Conservation (phyloP, 2,797 vertebrate genomes). For the Argyrosomus regius region DNA sequence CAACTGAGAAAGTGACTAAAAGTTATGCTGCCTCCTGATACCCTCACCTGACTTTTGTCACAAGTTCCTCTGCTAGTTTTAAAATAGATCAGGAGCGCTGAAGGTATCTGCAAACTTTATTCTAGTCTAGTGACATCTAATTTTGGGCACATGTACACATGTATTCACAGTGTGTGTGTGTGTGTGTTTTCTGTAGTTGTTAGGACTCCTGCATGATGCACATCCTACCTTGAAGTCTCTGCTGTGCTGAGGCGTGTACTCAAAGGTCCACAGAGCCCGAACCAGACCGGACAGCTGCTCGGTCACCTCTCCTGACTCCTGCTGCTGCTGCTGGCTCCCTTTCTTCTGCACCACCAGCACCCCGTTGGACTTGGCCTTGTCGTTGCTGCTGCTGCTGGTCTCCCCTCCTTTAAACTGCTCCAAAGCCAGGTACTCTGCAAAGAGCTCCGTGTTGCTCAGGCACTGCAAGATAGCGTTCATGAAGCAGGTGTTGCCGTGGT, state of each 20-base stretch:
- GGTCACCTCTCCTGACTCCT: constrained; percentile 90
- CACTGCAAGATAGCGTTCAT: constrained; percentile 99
- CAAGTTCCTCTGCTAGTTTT: background rate
- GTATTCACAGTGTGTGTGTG: too few relatives aligned
- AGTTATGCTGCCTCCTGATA: background rate
- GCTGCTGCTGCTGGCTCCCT: constrained; percentile 60
- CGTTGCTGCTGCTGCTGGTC: constrained; percentile 63
- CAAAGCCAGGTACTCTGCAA: constrained; percentile 95
- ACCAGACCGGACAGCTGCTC: constrained; percentile 97
- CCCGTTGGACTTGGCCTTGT: constrained; percentile 84
- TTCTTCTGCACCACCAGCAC: constrained; percentile 82
- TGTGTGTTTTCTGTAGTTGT: too few relatives aligned
- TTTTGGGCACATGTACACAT: background rate
- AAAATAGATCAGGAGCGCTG: constrained; percentile 3
- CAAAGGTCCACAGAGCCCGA: constrained; percentile 96
- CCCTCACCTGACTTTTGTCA: constrained; percentile 4
- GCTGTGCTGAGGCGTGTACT: constrained; percentile 98
- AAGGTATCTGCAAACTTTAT: constrained; percentile 1
- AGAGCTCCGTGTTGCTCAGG: constrained; percentile 98
- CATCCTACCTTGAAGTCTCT: constrained; percentile 95
- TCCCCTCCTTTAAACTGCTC: constrained; percentile 90
- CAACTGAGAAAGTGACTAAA: background rate
- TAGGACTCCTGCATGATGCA: background rate
- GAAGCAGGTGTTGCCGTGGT: constrained; percentile 99
- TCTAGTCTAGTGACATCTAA: background rate